Percentiles rank a stretch among this genome's conserved stretches.
These are phyloP conservation scores for Allenopithecus nigroviridis DNA, from an alignment of 2,797 vertebrate species.

Conservation along the genomic window DNA sequence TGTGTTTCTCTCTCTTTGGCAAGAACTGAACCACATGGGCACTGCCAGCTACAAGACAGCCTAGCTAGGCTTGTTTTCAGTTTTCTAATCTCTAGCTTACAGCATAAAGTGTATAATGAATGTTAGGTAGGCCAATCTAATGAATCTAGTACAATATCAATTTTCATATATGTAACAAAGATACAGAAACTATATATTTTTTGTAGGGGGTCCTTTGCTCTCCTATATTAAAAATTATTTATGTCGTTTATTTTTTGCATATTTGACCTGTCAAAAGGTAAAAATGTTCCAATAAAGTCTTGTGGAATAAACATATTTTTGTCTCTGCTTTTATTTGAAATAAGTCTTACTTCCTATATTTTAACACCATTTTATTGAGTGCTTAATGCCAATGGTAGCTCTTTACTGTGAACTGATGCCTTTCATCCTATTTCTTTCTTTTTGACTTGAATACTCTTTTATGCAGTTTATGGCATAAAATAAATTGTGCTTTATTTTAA, in stretches of 20 bases:
- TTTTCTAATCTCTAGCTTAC: not conserved
- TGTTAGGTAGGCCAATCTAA: not conserved
- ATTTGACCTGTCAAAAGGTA: not conserved
- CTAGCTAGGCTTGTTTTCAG: not conserved
- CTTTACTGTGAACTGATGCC: not conserved
- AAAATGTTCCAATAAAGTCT: not conserved
- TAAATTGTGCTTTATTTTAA: conserved; percentile 14
- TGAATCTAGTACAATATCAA: not conserved
- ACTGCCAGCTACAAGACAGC: not conserved
- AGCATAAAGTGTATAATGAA: not conserved
- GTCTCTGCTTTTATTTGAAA: conserved; percentile 19
- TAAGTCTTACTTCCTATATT: not conserved
- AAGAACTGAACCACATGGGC: not conserved
- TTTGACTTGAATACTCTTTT: not conserved
- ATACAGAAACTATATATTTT: not conserved
- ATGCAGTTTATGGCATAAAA: not conserved
- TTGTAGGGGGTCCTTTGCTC: not conserved
- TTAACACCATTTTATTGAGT: not conserved
- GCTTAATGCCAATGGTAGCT: not conserved
- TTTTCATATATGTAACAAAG: not conserved
- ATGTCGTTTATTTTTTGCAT: not conserved
- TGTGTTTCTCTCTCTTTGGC: not conserved
- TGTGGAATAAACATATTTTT: not conserved
- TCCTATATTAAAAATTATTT: not conserved
- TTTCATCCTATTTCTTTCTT: not conserved